Percentiles rank a stretch among this genome's conserved stretches.
phyloP scores from a whole-genome alignment of 1,140 invertebrate genomes.

The Pseudomyrmex pallidus region DNA sequence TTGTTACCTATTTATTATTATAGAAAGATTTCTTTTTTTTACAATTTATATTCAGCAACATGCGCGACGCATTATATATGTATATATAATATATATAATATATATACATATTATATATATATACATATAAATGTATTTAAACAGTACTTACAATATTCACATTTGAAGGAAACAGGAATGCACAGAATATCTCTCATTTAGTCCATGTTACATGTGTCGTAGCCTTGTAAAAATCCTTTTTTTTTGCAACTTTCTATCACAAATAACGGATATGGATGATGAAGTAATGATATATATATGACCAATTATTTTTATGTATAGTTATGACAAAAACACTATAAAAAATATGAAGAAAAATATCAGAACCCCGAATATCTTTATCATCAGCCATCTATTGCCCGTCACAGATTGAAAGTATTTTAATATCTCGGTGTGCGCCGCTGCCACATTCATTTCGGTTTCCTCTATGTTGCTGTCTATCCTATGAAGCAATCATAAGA shows the following conservation, averaged over 20 bases:
- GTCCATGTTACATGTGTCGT: conserved; percentile 51
- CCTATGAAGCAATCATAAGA: conserved; percentile 85
- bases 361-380: conserved; percentile 99
- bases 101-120: background rate
- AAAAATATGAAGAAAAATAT: conserved; percentile 99
- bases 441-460: conserved; percentile 98
- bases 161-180: conserved; percentile 69
- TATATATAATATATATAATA: background rate
- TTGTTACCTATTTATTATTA: too few relatives aligned
- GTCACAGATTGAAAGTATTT: conserved; percentile 99
- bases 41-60: too few relatives aligned
- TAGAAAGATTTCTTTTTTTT: too few relatives aligned
- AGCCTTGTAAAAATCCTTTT: conserved; percentile 67
- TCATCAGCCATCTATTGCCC: conserved; percentile 99
- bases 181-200: conserved; percentile 55
- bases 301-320: background rate
- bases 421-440: conserved; percentile 98
- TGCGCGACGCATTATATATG: background rate
- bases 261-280: conserved; percentile 65
- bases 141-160: conserved; percentile 70
- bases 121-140: conserved; percentile 54
- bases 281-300: conserved; percentile 40
- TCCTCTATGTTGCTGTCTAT: conserved; percentile 99
- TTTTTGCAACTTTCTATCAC: conserved; percentile 61
- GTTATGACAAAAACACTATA: conserved; percentile 96